These are phyloP conservation scores for Camarhynchus parvulus DNA, from an alignment of 2,113 vertebrate species.

Conservation along the genomic window DNA sequence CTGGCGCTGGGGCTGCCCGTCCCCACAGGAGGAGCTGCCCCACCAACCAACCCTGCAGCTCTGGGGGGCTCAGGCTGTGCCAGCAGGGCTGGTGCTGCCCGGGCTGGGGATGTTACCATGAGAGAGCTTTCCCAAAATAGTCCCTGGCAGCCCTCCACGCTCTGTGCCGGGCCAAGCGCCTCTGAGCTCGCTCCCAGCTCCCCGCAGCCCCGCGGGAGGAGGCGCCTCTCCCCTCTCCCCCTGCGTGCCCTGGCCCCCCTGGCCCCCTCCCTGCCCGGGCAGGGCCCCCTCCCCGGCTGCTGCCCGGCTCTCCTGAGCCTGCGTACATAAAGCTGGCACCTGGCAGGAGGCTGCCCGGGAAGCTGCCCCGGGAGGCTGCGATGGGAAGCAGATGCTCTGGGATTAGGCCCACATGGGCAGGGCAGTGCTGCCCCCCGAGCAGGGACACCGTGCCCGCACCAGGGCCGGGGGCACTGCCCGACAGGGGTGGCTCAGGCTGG, in stretches of 20 bases:
- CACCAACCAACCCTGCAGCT: neutral
- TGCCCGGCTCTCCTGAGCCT: neutral
- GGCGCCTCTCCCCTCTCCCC: neutral
- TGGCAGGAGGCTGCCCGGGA: conserved; percentile 21
- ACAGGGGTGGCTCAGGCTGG: fast-evolving
- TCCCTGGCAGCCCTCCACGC: neutral
- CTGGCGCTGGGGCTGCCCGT: neutral
- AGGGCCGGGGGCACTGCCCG: fast-evolving
- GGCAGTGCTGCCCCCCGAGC: neutral
- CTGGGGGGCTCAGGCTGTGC: fast-evolving
- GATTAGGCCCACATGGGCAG: conserved; percentile 30
- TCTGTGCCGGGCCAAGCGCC: neutral
- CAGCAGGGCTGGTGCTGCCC: fast-evolving
- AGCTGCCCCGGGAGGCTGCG: neutral
- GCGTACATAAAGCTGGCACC: conserved; percentile 50
- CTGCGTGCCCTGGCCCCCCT: no score
- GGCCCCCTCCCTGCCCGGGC: neutral
- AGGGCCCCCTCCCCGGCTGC: neutral
- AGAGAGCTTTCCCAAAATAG: neutral
- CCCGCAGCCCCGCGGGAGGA: neutral
- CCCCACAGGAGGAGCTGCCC: fast-evolving
- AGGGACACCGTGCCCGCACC: neutral
- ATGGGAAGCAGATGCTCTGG: conserved; percentile 66
- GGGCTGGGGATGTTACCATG: fast-evolving
- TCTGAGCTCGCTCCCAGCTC: neutral